Percentiles rank a stretch among this genome's conserved stretches.
These are phyloP conservation scores for Pristionchus entomophagus DNA, from an alignment of 2,888 invertebrate species.

Conservation along the genomic window DNA sequence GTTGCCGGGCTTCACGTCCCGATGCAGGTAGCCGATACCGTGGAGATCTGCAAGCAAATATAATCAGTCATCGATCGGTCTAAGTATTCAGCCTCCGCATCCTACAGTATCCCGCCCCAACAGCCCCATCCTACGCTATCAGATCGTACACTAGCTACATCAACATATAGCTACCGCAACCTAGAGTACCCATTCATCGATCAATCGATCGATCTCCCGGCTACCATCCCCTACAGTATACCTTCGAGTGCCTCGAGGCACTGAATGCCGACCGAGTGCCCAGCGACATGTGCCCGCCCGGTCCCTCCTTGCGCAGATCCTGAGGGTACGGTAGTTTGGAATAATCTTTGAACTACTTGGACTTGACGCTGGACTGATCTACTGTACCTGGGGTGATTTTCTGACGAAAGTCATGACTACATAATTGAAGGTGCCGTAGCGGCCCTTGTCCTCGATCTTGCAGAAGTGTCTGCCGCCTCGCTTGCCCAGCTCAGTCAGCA, in stretches of 20 bases:
- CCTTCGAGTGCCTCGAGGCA: too few relatives aligned
- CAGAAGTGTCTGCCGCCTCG: too few relatives aligned
- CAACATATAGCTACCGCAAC: too few relatives aligned
- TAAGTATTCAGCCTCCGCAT: background rate
- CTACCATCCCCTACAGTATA: too few relatives aligned
- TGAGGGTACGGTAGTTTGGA: too few relatives aligned
- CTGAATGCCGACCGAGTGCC: slow-evolving; percentile 63
- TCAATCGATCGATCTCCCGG: too few relatives aligned
- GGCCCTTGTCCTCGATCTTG: too few relatives aligned
- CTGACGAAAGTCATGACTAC: slow-evolving; percentile 59
- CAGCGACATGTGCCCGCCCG: slow-evolving; percentile 61
- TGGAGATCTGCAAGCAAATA: slow-evolving; percentile 38
- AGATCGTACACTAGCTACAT: too few relatives aligned
- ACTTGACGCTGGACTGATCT: background rate
- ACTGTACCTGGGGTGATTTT: background rate
- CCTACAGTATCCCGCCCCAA: too few relatives aligned
- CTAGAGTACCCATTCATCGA: slow-evolving; percentile 60
- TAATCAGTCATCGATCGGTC: background rate
- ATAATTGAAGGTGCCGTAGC: slow-evolving; percentile 57
- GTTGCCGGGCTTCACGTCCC: slow-evolving; percentile 59
- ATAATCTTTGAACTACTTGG: slow-evolving; percentile 49
- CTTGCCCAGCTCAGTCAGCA: too few relatives aligned
- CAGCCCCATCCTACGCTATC: too few relatives aligned
- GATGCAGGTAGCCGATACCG: slow-evolving; percentile 43
- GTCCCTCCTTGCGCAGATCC: slow-evolving; percentile 60